Percentiles rank a stretch among this genome's conserved stretches.
Evolutionary conservation across 2,888 invertebrate species (phyloP).

Genomic region (Dermolepida albohirtum): DNA sequence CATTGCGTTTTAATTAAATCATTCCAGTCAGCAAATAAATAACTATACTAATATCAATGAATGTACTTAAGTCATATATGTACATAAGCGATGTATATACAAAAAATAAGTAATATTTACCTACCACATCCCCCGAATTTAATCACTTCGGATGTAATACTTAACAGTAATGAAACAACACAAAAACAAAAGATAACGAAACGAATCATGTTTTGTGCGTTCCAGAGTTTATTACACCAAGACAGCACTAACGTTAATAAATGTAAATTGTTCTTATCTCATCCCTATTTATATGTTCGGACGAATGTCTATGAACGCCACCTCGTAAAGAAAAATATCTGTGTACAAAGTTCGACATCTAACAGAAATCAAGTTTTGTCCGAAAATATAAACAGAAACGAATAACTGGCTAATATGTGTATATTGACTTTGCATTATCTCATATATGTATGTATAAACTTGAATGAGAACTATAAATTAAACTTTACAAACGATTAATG

Average conservation of each 20-base stretch:
- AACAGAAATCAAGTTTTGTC: too few relatives aligned
- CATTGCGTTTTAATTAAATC: too few relatives aligned
- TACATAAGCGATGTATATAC: too few relatives aligned
- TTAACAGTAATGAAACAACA: conserved; percentile 37
- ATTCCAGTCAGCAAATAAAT: too few relatives aligned
- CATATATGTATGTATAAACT: too few relatives aligned
- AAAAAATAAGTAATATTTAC: conserved; percentile 38
- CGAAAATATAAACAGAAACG: too few relatives aligned
- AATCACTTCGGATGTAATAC: conserved; percentile 37
- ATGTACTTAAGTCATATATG: not conserved
- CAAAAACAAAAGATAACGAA: conserved; percentile 42
- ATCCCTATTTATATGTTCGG: conserved; percentile 27
- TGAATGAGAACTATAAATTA: too few relatives aligned
- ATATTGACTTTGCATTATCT: too few relatives aligned
- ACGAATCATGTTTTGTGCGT: conserved; percentile 34
- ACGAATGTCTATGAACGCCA: not conserved
- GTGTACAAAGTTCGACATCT: too few relatives aligned
- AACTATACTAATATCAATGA: too few relatives aligned
- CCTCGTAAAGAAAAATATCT: conserved; percentile 5
- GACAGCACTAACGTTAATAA: conserved; percentile 22
- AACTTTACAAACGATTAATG: too few relatives aligned
- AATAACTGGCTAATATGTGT: too few relatives aligned
- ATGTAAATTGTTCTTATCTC: conserved; percentile 20
- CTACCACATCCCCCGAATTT: conserved; percentile 43
- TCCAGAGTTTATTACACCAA: not conserved